Evolutionary conservation across 2,888 invertebrate genomes (phyloP), one percentile per base, ranked within the genome.

Genomic region (Camponotus fellah): DNA sequence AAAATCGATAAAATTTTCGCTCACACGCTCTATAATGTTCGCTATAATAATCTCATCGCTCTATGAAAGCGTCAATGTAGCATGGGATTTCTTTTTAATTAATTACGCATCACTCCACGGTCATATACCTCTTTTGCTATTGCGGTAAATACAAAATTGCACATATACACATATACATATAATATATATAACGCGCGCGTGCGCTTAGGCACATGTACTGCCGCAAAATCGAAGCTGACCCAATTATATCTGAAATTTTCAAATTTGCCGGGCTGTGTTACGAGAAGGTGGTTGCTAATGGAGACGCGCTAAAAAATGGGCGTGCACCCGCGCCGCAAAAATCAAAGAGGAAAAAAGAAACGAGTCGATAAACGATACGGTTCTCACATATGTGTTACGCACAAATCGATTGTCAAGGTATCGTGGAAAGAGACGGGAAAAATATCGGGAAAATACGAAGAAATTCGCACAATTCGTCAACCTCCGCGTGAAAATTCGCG

Each of bases 241-340:
- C 46, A 80, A 62, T 80, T 80, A 80, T 80, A 80, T 37, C n/a
- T 8, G 49, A 53, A 79, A 80, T 84, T 83, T 87, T 76, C 43
- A 77, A 85, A 85, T 83, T 60, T n/a, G 8, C 75, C 64, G 60
- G 81, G 75, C 80, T 87, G 87, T 91, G 86, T 53, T 53, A 53
- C 81, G 86, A 74, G 68, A 83, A 43, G 62, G 74, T 77, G 87
- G 92, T 91, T 92, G 90, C 89, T 87, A 89, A 87, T 91, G 86
- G 91, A 91, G 85, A 92, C 90, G 90, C 85, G 82, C 85, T 84
- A 72, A 71, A 91, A 91, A 90, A 89, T 91, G 92, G 92, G 92
- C 92, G 91, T 91, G 85, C 87, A 83, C 89, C 65, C 49, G 77
- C 66, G 71, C 60, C 64, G 74, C 2, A 71, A 56, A 43, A 21